Conservation (phyloP, 2,888 invertebrate genomes). For the Ariolimax columbianus region DNA sequence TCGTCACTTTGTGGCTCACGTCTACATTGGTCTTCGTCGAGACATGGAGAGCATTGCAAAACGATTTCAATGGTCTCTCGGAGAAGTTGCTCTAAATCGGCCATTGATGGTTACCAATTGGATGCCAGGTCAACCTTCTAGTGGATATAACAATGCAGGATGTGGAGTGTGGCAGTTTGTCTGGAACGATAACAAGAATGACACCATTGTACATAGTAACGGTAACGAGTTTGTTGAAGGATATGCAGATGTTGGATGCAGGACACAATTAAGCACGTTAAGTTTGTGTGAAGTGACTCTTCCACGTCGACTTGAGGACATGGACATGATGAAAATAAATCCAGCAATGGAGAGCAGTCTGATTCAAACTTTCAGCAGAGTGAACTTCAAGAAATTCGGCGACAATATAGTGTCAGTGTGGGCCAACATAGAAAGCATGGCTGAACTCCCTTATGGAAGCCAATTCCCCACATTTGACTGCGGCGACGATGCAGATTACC, state of each 20-base stretch:
- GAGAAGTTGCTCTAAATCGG: not conserved
- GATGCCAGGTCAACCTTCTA: not conserved
- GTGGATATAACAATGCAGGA: not conserved
- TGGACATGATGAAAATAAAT: not conserved
- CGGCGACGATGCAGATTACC: not conserved
- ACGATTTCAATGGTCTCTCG: not conserved
- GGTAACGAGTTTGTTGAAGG: not conserved
- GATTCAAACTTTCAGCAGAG: not conserved
- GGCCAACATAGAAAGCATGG: not conserved
- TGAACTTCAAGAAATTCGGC: not conserved
- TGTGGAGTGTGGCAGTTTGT: not conserved
- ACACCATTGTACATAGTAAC: not conserved
- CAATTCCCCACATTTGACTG: not conserved
- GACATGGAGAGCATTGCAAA: not conserved
- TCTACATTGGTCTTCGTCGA: not conserved
- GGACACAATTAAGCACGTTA: not conserved
- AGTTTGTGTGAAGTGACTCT: not conserved
- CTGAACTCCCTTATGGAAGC: no score
- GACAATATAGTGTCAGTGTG: constrained; percentile 1
- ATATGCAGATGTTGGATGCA: not conserved
- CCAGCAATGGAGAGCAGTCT: not conserved
- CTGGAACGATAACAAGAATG: not conserved
- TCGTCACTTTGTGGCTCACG: no score
- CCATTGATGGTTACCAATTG: not conserved
- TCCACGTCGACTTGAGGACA: not conserved